Evolutionary conservation across 2,888 invertebrate genomes (phyloP).

Genomic region (Alviniconcha strummeri): DNA sequence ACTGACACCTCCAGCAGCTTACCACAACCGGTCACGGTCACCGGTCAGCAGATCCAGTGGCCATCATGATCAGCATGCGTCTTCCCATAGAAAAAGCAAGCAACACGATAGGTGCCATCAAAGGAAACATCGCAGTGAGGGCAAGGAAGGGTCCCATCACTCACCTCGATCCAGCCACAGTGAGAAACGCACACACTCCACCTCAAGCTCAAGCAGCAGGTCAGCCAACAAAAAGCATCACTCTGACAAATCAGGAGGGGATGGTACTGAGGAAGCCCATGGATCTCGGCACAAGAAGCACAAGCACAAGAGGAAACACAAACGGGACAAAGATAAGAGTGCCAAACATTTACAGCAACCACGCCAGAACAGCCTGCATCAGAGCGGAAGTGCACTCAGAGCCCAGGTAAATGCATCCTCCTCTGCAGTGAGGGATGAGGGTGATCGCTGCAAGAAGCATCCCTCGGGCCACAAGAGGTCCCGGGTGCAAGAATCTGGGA

Average conservation of each 20-base stretch:
- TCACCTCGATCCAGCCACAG: not conserved
- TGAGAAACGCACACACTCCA: slow-evolving; percentile 17
- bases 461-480: slow-evolving; percentile 65
- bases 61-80: not conserved
- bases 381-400: too few relatives aligned
- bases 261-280: not conserved
- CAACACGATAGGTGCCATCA: not conserved
- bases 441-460: slow-evolving; percentile 57
- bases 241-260: not conserved
- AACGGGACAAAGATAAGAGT: slow-evolving; percentile 32
- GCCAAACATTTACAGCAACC: slow-evolving; percentile 38
- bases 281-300: slow-evolving; percentile 29
- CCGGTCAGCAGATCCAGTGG: not conserved
- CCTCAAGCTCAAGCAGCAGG: not conserved
- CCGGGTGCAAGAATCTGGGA: not conserved
- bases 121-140: slow-evolving; percentile 1
- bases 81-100: not conserved
- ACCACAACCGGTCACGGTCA: not conserved
- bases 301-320: slow-evolving; percentile 36
- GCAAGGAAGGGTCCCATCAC: not conserved
- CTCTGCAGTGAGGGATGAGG: slow-evolving; percentile 1
- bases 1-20: not conserved
- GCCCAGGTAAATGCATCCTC: not conserved
- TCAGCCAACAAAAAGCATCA: slow-evolving; percentile 1
- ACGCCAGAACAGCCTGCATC: too few relatives aligned